Conservation (phyloP, 2,888 invertebrate species). For the Melitaea athalia region DNA sequence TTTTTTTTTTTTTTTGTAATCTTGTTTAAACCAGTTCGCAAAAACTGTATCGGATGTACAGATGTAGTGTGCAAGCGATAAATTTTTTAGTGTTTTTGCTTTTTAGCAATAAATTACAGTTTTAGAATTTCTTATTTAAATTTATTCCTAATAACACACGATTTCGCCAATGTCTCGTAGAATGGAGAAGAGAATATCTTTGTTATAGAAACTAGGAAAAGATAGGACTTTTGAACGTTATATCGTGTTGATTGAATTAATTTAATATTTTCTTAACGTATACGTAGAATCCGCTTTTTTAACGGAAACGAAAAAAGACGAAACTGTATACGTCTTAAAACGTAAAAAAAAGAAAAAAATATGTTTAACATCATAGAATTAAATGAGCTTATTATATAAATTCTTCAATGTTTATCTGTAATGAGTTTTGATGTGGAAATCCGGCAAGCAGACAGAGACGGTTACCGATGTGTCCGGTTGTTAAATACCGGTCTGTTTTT, state of each 20-base stretch:
- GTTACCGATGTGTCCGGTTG: neutral
- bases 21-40: neutral
- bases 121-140: too few species aligned
- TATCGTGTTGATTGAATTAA: too few species aligned
- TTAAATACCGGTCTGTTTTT: neutral
- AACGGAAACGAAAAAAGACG: too few species aligned
- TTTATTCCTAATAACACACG: too few species aligned
- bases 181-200: neutral
- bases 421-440: neutral
- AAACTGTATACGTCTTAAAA: too few species aligned
- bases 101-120: too few species aligned
- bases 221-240: neutral
- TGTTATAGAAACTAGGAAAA: neutral
- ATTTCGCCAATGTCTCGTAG: too few species aligned
- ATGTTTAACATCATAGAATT: neutral
- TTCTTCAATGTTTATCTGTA: neutral
- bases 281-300: too few species aligned
- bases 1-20: neutral
- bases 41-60: neutral
- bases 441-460: neutral
- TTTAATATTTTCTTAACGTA: too few species aligned
- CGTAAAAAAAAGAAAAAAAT: neutral
- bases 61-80: neutral
- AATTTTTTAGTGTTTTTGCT: neutral
- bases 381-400: neutral